Base-by-base conservation (phyloP, 2,888 invertebrate species). In the Chironomus riparius region DNA sequence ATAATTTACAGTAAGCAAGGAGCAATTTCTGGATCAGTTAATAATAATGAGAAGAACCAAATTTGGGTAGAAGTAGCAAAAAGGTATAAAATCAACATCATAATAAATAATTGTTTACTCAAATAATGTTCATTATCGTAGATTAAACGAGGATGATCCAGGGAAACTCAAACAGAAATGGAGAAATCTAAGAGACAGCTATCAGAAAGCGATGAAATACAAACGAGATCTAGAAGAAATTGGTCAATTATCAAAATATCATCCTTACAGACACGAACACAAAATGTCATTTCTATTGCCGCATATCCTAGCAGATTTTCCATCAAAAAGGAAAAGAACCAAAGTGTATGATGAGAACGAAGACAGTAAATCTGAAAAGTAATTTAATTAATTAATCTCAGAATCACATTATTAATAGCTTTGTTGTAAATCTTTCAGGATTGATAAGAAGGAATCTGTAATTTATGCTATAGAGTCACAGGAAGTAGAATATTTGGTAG, bases 151-250 rank as follows among this genome's bases (percentile, higher is more conserved):
- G 6, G 28, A 24, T 56, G 22, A 15, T 47, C 15, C 38, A n/a
- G 68, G 68, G 13, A 68, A 24, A 13, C 21, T 62, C 1, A 74
- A 74, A 74, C 7, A 10, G 2, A 74, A 74, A 15, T 74, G 74
- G 74, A 18, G 74, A 22, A 74, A 74, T n/a, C 10, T 74, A 22
- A 18, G 74, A 21, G 74, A 74, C n/a, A 18, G 47, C 4, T 74
- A 48, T 24, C 21, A 21, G 3, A 74, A 74, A 28, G 38, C 74
- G 15, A 48, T 74, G 6, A 74, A 68, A 48, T 47, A 47, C 10
- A 74, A 47, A 65, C 21, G n/a, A 4, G 68, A 74, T 12, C 48
- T 74, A 1, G 48, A 68, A 4, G 47, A 18, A 13, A 10, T 74
- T 13, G 48, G 48, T 5, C 62, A 74, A 74, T 28, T 74, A 13